A percentile compares a stretch with the other conserved stretches of the same genome.
Conservation (phyloP, 2,888 invertebrate genomes). For the Drosophila phalerata region DNA sequence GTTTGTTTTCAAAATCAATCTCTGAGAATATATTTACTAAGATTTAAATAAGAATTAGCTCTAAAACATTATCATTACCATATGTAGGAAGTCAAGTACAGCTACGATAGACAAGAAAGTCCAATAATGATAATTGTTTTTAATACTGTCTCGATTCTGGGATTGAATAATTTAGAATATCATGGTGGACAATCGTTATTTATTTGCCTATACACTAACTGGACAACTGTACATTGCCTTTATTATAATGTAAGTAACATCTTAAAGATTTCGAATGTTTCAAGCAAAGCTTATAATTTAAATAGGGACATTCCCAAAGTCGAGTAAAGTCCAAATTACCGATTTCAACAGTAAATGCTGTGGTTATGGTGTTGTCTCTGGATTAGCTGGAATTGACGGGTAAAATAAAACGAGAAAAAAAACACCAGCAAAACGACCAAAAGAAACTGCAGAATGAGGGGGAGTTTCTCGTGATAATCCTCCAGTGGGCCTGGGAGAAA, state of each 20-base stretch:
- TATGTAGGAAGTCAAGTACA: constrained; percentile 4
- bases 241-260: background rate
- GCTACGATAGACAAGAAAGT: background rate
- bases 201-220: constrained; percentile 22
- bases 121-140: constrained; percentile 36
- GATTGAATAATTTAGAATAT: constrained; percentile 49
- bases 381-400: constrained; percentile 58
- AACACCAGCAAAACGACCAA: background rate
- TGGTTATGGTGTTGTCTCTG: constrained; percentile 24
- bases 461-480: constrained; percentile 21
- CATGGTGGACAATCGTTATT: constrained; percentile 48
- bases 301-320: constrained; percentile 11
- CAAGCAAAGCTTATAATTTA: constrained; percentile 15
- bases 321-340: constrained; percentile 14
- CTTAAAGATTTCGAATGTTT: background rate
- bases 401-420: constrained; percentile 51
- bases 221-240: constrained; percentile 7
- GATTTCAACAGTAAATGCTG: constrained; percentile 9
- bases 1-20: no score
- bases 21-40: no score
- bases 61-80: no score
- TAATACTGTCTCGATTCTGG: constrained; percentile 10
- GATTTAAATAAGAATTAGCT: no score
- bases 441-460: constrained; percentile 6
- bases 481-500: constrained; percentile 13